Evolutionary conservation across 2,797 vertebrate species (phyloP).

Genomic region (Lacerta viridis): DNA sequence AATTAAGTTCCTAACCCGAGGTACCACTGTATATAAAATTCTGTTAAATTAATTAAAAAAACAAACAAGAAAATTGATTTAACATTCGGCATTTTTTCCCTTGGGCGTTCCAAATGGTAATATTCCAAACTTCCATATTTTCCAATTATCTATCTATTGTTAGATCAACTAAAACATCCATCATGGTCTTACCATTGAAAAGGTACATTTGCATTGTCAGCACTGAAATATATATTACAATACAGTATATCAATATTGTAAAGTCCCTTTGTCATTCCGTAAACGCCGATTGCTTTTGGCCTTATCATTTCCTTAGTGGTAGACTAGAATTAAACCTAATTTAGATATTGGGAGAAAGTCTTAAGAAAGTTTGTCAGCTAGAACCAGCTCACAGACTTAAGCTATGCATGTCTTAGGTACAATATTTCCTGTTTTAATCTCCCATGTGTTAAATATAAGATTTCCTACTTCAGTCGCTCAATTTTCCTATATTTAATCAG

Average conservation of each 20-base stretch:
- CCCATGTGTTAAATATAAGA: not conserved
- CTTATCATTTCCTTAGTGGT: not conserved
- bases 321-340: not conserved
- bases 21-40: too few relatives aligned
- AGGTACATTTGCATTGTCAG: not conserved
- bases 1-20: too few relatives aligned
- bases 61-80: too few relatives aligned
- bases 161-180: not conserved
- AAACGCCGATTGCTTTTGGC: not conserved
- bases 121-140: too few relatives aligned
- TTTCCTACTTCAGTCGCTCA: not conserved
- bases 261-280: not conserved
- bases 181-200: not conserved
- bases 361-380: not conserved
- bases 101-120: too few relatives aligned
- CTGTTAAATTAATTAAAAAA: too few relatives aligned
- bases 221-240: not conserved
- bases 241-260: not conserved
- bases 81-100: too few relatives aligned
- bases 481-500: not conserved
- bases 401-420: not conserved
- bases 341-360: not conserved
- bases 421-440: not conserved
- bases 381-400: not conserved
- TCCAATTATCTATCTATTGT: not conserved